Evolutionary conservation across 2,888 invertebrate genomes (phyloP).

Genomic region (Dastarcus helophoroides): DNA sequence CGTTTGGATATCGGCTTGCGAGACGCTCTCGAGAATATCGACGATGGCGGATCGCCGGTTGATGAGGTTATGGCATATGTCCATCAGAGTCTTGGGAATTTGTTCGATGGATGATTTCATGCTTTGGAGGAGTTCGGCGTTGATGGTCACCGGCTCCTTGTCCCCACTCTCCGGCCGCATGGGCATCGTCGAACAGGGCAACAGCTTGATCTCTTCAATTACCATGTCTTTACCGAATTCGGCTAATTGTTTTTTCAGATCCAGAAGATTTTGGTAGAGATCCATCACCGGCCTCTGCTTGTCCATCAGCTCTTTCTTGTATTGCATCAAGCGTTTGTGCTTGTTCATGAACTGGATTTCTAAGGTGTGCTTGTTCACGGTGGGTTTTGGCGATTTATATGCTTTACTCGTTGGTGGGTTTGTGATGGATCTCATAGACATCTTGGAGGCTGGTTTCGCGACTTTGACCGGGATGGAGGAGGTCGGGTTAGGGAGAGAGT

Average conservation of each 20-base stretch:
- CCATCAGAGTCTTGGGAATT: constrained; percentile 26
- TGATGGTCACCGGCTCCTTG: no score
- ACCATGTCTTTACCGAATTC: constrained; percentile 27
- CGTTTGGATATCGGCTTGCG: constrained; percentile 22
- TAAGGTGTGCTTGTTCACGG: constrained; percentile 22
- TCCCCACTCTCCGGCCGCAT: constrained; percentile 6
- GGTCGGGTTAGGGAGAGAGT: constrained; percentile 5
- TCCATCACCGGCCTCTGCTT: constrained; percentile 31
- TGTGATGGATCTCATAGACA: constrained; percentile 7
- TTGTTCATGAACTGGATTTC: constrained; percentile 32
- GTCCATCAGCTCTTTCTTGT: constrained; percentile 28
- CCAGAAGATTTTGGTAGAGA: constrained; percentile 27
- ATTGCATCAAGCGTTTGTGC: constrained; percentile 25
- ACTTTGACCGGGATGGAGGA: constrained; percentile 9
- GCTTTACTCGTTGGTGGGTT: constrained; percentile 5
- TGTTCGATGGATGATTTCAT: constrained; percentile 29
- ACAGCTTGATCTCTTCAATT: constrained; percentile 25
- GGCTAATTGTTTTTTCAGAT: constrained; percentile 30
- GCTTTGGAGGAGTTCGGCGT: constrained; percentile 15
- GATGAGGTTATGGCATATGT: constrained; percentile 28
- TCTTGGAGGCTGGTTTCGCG: constrained; percentile 7
- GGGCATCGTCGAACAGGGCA: constrained; percentile 8
- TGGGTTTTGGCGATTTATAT: constrained; percentile 4
- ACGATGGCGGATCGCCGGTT: constrained; percentile 23
- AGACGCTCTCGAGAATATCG: constrained; percentile 24